phyloP scores from a whole-genome alignment of 1,140 invertebrate species.

The Linepithema humile region DNA sequence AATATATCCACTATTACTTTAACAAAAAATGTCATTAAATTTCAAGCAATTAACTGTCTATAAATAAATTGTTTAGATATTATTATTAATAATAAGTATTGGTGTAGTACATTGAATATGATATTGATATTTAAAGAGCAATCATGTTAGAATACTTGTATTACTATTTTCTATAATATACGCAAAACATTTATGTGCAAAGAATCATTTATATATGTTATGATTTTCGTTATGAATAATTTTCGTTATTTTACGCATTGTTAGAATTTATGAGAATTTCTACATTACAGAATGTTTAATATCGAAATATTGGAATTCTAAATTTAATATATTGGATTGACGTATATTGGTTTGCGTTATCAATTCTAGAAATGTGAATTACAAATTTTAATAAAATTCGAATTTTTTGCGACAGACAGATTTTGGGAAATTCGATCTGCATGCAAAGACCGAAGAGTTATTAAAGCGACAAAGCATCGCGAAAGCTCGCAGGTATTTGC shows the following conservation, averaged over 20 bases:
- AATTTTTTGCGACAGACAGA: neutral
- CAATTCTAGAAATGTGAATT: neutral
- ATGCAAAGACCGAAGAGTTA: neutral
- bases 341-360: neutral
- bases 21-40: neutral
- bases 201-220: too few species aligned
- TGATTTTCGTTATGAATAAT: too few species aligned
- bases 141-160: too few species aligned
- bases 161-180: too few species aligned
- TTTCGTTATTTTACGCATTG: neutral
- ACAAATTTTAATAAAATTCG: slow-evolving; percentile 1
- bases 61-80: neutral
- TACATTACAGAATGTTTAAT: neutral
- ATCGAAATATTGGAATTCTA: neutral
- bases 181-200: too few species aligned
- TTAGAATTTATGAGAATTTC: neutral
- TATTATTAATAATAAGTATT: neutral
- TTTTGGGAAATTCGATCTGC: slow-evolving; percentile 51
- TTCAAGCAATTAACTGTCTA: neutral
- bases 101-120: neutral
- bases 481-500: slow-evolving; percentile 1
- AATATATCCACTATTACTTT: neutral
- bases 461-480: neutral
- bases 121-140: too few species aligned
- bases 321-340: neutral